These are phyloP conservation scores for Forbesichthys agassizii DNA, from an alignment of 2,113 vertebrate genomes.

Conservation along the genomic window DNA sequence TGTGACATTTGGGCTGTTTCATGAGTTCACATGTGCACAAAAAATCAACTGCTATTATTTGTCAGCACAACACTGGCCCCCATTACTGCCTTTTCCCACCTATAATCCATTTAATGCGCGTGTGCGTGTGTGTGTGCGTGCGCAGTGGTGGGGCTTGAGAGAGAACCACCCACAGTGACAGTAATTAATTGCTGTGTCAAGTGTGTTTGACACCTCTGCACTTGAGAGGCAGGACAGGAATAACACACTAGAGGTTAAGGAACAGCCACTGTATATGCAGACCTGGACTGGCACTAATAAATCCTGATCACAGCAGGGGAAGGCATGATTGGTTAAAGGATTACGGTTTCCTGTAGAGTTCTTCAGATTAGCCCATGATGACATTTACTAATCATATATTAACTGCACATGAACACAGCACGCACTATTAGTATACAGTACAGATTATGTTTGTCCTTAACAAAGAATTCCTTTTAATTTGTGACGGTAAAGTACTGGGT, in stretches of 20 bases:
- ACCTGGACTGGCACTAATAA: constrained; percentile 60
- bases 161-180: constrained; percentile 39
- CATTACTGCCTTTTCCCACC: not conserved
- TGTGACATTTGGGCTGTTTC: too few species aligned
- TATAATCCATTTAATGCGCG: not conserved
- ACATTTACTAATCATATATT: too few species aligned
- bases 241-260: constrained; percentile 7
- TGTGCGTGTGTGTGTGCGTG: not conserved
- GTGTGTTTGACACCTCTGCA: constrained; percentile 45
- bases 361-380: too few species aligned
- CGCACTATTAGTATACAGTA: too few species aligned
- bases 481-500: too few species aligned
- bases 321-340: not conserved
- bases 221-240: constrained; percentile 35
- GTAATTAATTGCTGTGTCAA: constrained; percentile 49
- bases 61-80: too few species aligned
- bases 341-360: too few species aligned
- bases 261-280: not conserved
- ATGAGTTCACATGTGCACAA: too few species aligned
- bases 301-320: constrained; percentile 45
- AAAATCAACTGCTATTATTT: too few species aligned
- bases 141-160: not conserved
- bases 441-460: too few species aligned
- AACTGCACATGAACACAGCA: too few species aligned
- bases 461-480: too few species aligned